Evolutionary conservation across 2,113 vertebrate species (phyloP).

Genomic region (Peromyscus leucopus): DNA sequence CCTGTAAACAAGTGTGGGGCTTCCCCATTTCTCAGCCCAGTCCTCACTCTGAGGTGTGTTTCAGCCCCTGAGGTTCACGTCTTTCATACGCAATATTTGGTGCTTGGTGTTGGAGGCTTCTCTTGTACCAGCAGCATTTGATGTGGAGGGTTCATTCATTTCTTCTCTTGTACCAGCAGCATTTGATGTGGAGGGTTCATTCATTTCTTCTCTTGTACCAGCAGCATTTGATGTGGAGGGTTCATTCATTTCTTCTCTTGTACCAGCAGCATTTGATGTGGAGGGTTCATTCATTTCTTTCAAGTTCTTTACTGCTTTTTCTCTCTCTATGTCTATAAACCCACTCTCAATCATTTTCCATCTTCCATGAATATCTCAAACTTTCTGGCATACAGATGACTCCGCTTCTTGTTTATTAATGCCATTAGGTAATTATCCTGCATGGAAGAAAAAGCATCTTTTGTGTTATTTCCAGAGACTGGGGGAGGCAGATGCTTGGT

Average conservation of each 20-base stretch:
- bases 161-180: too few species aligned
- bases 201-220: background rate
- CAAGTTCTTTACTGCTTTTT: background rate
- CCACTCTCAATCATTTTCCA: background rate
- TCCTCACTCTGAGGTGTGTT: background rate
- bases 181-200: too few species aligned
- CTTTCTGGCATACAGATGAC: background rate
- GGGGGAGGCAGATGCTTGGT: background rate
- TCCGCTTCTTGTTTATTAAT: background rate
- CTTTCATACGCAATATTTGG: background rate
- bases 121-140: background rate
- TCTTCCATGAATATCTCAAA: background rate
- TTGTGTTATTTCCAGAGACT: background rate
- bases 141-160: too few species aligned
- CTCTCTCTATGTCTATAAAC: background rate
- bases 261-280: too few species aligned
- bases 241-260: too few species aligned
- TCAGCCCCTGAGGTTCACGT: rapidly evolving
- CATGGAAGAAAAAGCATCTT: background rate
- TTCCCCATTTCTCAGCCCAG: background rate
- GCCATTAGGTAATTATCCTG: background rate
- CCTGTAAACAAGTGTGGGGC: background rate
- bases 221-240: too few species aligned
- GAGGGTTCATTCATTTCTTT: background rate
- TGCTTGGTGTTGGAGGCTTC: background rate